These are phyloP conservation scores for Cheilosia impressa DNA, from an alignment of 2,888 invertebrate genomes.

Conservation along the genomic window DNA sequence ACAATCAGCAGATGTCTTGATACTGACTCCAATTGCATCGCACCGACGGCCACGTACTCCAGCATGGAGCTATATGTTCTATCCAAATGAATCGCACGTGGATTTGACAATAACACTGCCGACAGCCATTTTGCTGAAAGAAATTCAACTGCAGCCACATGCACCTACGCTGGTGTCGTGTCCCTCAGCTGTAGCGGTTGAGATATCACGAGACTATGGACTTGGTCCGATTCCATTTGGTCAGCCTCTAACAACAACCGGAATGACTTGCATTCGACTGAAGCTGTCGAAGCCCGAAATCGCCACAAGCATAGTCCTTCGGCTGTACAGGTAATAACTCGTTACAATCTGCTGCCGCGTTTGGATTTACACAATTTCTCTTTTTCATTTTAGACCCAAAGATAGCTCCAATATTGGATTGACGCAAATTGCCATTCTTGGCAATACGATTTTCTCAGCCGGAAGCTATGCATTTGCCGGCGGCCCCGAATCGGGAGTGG, in stretches of 20 bases:
- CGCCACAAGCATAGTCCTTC: slow-evolving; percentile 91
- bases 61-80: slow-evolving; percentile 98
- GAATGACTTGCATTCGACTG: slow-evolving; percentile 93
- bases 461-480: slow-evolving; percentile 61
- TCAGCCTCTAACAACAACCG: slow-evolving; percentile 93
- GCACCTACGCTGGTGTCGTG: slow-evolving; percentile 93
- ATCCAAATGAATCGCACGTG: slow-evolving; percentile 94
- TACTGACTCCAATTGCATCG: slow-evolving; percentile 91
- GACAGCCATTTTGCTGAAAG: slow-evolving; percentile 93
- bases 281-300: slow-evolving; percentile 93
- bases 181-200: slow-evolving; percentile 94
- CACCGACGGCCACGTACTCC: slow-evolving; percentile 94
- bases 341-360: not conserved
- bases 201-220: slow-evolving; percentile 92
- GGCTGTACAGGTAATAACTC: slow-evolving; percentile 81
- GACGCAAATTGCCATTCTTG: slow-evolving; percentile 93
- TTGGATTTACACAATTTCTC: slow-evolving; percentile 4
- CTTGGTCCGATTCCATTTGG: slow-evolving; percentile 91
- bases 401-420: slow-evolving; percentile 96
- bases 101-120: slow-evolving; percentile 94
- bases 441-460: slow-evolving; percentile 92
- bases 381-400: slow-evolving; percentile 87
- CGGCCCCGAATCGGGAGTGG: slow-evolving; percentile 76
- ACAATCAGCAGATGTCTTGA: slow-evolving; percentile 94
- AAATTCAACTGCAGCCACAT: slow-evolving; percentile 94